phyloP scores from a whole-genome alignment of 2,113 vertebrate species.

The Dromiciops gliroides region DNA sequence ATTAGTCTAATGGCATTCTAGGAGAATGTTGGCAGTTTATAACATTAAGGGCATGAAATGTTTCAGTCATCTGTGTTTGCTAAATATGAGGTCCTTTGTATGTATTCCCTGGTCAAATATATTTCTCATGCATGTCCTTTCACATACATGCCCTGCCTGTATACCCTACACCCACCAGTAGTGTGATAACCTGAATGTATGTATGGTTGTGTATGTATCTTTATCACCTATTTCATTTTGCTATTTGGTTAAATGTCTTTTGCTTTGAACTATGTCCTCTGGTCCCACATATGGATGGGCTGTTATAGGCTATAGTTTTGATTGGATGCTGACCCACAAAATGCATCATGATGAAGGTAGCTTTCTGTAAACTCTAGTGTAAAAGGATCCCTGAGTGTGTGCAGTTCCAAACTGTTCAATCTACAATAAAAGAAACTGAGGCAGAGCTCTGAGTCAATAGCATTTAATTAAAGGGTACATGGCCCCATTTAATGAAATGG shows the following conservation, averaged over 20 bases:
- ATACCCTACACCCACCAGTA: not conserved
- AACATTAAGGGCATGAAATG: not conserved
- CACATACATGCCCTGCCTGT: not conserved
- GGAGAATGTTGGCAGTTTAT: not conserved
- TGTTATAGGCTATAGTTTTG: not conserved
- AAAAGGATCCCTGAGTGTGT: not conserved
- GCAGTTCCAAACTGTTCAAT: not conserved
- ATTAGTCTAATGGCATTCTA: not conserved
- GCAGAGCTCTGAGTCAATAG: not conserved
- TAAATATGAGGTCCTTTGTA: not conserved
- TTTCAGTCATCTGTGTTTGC: not conserved
- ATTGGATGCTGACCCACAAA: not conserved
- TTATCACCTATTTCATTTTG: not conserved
- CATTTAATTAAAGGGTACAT: not conserved
- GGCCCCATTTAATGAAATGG: not conserved
- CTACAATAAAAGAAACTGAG: not conserved
- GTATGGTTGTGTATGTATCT: not conserved
- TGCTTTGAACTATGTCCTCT: not conserved
- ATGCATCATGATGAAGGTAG: not conserved
- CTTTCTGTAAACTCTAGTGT: not conserved
- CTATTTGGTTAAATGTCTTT: not conserved
- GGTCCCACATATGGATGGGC: not conserved
- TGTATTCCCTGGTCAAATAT: not conserved
- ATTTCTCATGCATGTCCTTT: not conserved
- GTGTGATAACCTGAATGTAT: not conserved